Conservation (phyloP, 2,888 invertebrate genomes). For the Ctena decussata region DNA sequence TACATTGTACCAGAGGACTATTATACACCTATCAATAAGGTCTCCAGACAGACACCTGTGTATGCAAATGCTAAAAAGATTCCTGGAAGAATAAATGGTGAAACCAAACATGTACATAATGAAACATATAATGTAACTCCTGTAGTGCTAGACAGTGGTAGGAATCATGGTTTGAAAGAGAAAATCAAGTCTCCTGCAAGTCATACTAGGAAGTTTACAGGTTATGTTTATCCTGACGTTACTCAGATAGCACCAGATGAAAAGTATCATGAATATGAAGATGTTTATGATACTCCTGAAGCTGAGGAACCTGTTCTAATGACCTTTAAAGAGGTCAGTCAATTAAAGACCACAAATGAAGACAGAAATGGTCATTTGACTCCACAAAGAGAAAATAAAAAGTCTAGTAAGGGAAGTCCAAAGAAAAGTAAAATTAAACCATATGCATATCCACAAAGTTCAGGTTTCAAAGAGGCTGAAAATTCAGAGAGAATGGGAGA, state of each 20-base stretch:
- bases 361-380: not conserved
- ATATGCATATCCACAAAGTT: not conserved
- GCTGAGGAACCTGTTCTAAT: conserved; percentile 2
- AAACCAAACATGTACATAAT: not conserved
- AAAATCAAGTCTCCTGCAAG: too few species aligned
- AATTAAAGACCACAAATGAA: not conserved
- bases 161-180: not conserved
- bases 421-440: conserved; percentile 2
- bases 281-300: conserved; percentile 56
- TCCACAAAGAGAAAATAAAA: too few species aligned
- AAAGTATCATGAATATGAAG: conserved; percentile 64
- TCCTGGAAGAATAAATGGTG: conserved; percentile 7
- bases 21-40: conserved; percentile 31
- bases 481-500: not conserved
- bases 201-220: not conserved
- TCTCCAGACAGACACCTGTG: not conserved
- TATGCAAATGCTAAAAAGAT: conserved; percentile 19
- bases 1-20: conserved; percentile 62
- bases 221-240: not conserved
- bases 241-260: conserved; percentile 60
- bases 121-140: not conserved
- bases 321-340: not conserved
- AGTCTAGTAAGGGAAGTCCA: not conserved
- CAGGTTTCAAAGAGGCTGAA: not conserved
- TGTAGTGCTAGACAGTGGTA: conserved; percentile 28